Evolutionary conservation across 1,140 invertebrate species (phyloP), one percentile per base, ranked within the genome.

Genomic region (Drosophila pectinifera): DNA sequence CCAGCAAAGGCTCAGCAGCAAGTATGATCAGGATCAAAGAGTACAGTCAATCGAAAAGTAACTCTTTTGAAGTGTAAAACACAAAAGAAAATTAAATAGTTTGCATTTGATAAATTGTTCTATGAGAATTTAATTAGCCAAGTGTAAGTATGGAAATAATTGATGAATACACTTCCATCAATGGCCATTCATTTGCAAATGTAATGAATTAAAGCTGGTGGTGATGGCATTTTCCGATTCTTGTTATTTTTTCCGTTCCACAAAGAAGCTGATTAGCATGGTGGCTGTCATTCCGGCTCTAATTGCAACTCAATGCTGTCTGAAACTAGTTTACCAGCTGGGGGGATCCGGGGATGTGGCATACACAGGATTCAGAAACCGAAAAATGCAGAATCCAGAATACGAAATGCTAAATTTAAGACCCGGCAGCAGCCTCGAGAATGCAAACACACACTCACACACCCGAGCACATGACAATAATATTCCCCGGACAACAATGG

Each of bases 401-500:
- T 63, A 39, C 24, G 18, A 36, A 59, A 41, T 63, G 36, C 59
- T 28, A 41, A 63, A 63, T 63, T 63, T 39, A 63, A 59, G 57
- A 31, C 56, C 41, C 41, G 16, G 16, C 57, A 45, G 28, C 63
- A 46, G 49, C 18, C 31, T 46, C 14, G 31, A 61, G 28, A 41
- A 43, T 43, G 54, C 61, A 49, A 39, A 43, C 67, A 69, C 46
- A 38, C 43, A 24, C 46, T 5, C 42, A 6, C 18, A 7, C 8
- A 22, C 31, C 31, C 31, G 11, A 34, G 28, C 48, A 31, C 61
- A 43, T 69, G 61, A 63, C 65, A 69, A 70, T 67, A 69, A 70
- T 67, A 69, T 56, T 69, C 68, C 49, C 51, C 55, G 46, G 61
- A 73, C 69, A 73, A 73, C 70, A 73, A 73, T 41, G 49, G 46